phyloP scores from a whole-genome alignment of 2,888 invertebrate genomes.

The Nemoura dubitans region DNA sequence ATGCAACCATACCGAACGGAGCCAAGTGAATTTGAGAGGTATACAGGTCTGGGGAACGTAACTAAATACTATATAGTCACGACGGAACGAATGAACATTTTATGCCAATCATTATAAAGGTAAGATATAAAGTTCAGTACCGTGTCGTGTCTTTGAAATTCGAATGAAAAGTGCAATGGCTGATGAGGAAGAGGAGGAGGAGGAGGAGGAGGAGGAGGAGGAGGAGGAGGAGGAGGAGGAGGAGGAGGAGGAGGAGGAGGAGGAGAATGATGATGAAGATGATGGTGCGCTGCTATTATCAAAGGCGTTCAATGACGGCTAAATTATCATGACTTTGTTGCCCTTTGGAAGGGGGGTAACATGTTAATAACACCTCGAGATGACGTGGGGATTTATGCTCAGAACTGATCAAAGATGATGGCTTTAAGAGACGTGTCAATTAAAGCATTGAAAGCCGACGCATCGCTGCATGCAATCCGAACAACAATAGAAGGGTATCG shows the following conservation, averaged over 20 bases:
- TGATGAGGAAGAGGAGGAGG: not conserved
- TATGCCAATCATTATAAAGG: not conserved
- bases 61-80: not conserved
- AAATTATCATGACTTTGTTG: not conserved
- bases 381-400: not conserved
- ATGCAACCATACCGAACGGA: not conserved
- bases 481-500: not conserved
- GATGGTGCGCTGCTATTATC: no score
- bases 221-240: not conserved
- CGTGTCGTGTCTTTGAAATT: not conserved
- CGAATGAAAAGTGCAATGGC: constrained; percentile 12
- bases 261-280: no score
- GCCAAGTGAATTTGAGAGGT: not conserved
- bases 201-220: not conserved
- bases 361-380: not conserved
- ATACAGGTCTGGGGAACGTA: not conserved
- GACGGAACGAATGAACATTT: not conserved
- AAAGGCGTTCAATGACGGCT: not conserved
- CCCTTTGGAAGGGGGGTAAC: not conserved
- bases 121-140: not conserved
- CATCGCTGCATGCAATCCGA: not conserved
- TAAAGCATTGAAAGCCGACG: not conserved
- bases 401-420: not conserved
- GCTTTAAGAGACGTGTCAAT: not conserved
- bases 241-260: not conserved